Percentiles rank a stretch among this genome's conserved stretches.
Conservation (phyloP, 2,113 vertebrate genomes). For the Podarcis cretensis region DNA sequence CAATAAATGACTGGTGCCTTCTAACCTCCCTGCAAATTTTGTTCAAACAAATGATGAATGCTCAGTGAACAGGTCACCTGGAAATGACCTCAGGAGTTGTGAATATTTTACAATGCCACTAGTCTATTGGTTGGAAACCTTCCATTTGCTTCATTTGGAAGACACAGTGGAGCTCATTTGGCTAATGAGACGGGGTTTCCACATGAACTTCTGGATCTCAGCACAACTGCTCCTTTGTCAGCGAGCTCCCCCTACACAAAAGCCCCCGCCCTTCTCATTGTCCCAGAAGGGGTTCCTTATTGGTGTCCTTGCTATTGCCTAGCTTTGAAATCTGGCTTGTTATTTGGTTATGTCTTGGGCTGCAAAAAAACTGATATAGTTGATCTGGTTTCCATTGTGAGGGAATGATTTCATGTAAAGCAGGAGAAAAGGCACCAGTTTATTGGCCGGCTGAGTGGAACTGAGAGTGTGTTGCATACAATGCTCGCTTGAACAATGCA, state of each 20-base stretch:
- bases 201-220: not conserved
- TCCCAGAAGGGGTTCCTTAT: not conserved
- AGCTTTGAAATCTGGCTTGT: not conserved
- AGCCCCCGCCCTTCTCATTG: not conserved
- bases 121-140: not conserved
- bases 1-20: no score
- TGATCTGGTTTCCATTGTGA: not conserved
- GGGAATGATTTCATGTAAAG: not conserved
- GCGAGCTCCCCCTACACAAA: no score
- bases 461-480: not conserved
- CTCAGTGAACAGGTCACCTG: no score
- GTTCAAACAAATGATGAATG: no score
- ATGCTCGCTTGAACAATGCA: slow-evolving; percentile 28
- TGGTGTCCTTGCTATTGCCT: not conserved
- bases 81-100: not conserved
- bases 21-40: no score
- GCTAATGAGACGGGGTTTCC: not conserved
- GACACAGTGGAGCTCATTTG: not conserved
- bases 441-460: slow-evolving; percentile 17
- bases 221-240: not conserved
- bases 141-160: not conserved
- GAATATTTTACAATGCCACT: not conserved
- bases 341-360: not conserved
- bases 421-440: slow-evolving; percentile 5
- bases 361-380: not conserved